Conservation (phyloP, 2,113 vertebrate species). For the Hippocampus barbouri region DNA sequence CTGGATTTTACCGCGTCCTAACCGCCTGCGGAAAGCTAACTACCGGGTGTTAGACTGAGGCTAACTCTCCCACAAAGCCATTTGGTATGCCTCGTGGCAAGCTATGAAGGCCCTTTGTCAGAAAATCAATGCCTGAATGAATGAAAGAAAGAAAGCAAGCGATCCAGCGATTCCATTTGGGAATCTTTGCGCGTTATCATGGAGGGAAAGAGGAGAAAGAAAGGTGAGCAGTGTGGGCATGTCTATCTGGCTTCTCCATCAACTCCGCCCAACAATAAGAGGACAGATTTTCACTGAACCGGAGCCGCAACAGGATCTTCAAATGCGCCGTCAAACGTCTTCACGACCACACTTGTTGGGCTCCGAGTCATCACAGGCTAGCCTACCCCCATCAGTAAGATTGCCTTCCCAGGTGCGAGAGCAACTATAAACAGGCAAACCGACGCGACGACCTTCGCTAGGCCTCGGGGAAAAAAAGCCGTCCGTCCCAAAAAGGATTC, state of each 20-base stretch:
- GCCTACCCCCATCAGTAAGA: background rate
- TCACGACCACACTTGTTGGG: background rate
- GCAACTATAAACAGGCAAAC: background rate
- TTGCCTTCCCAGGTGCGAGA: background rate
- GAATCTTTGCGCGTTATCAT: conserved; percentile 57
- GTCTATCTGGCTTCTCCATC: conserved; percentile 53
- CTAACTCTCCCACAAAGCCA: too few species aligned
- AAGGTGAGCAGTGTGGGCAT: conserved; percentile 46
- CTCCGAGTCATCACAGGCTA: background rate
- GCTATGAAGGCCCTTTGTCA: conserved; percentile 50
- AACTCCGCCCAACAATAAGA: conserved; percentile 28
- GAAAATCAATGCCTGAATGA: conserved; percentile 27
- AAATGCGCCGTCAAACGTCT: conserved; percentile 12
- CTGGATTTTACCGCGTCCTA: too few species aligned
- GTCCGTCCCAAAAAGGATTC: too few species aligned
- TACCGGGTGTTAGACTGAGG: too few species aligned
- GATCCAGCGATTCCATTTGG: conserved; percentile 53
- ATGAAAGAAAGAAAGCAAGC: conserved; percentile 26
- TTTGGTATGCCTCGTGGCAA: background rate
- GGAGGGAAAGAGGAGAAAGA: conserved; percentile 23
- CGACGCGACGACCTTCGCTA: too few species aligned
- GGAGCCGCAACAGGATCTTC: conserved; percentile 18
- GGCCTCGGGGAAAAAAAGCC: too few species aligned
- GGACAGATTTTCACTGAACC: conserved; percentile 44
- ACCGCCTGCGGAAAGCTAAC: too few species aligned